A percentile compares a stretch with the other conserved stretches of the same genome.
phyloP scores from a whole-genome alignment of 2,113 vertebrate genomes.

The Scatophagus argus region DNA sequence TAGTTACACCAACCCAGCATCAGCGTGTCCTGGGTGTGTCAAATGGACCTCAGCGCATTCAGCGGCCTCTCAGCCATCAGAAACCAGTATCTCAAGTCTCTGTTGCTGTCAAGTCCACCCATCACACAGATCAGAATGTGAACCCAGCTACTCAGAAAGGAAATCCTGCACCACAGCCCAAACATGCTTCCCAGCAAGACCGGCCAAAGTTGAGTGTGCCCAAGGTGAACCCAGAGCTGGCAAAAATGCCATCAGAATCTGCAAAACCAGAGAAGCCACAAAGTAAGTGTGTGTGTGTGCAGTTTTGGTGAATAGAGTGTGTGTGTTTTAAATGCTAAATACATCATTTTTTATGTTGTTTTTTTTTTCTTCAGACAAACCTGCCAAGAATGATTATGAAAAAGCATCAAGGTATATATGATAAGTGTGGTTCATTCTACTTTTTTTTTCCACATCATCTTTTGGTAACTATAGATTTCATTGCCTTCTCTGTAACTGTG shows the following conservation, averaged over 20 bases:
- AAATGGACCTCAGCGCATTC: constrained; percentile 86
- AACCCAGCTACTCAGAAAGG: constrained; percentile 53
- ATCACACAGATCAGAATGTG: constrained; percentile 67
- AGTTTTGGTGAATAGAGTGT: no score
- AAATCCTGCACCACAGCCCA: constrained; percentile 47
- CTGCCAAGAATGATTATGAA: constrained; percentile 30
- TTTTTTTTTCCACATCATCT: background rate
- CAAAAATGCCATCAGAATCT: constrained; percentile 37
- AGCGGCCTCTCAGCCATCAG: constrained; percentile 72
- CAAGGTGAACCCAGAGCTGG: constrained; percentile 61
- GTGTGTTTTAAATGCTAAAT: background rate
- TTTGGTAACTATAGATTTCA: background rate
- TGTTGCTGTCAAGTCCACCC: constrained; percentile 26
- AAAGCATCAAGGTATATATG: constrained; percentile 48
- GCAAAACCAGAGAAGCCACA: constrained; percentile 74
- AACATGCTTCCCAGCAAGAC: constrained; percentile 35
- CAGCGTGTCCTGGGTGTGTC: constrained; percentile 84
- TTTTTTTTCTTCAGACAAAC: constrained; percentile 55
- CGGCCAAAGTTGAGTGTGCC: constrained; percentile 31
- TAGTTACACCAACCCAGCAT: constrained; percentile 64
- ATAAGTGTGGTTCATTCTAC: background rate
- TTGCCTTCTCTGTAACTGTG: background rate
- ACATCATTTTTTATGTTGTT: no score
- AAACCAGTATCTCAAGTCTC: constrained; percentile 60
- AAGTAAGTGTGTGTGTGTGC: constrained; percentile 73